A percentile compares a stretch with the other conserved stretches of the same genome.
These are phyloP conservation scores for Misgurnus mizolepis DNA, from an alignment of 2,113 vertebrate species.

Conservation along the genomic window DNA sequence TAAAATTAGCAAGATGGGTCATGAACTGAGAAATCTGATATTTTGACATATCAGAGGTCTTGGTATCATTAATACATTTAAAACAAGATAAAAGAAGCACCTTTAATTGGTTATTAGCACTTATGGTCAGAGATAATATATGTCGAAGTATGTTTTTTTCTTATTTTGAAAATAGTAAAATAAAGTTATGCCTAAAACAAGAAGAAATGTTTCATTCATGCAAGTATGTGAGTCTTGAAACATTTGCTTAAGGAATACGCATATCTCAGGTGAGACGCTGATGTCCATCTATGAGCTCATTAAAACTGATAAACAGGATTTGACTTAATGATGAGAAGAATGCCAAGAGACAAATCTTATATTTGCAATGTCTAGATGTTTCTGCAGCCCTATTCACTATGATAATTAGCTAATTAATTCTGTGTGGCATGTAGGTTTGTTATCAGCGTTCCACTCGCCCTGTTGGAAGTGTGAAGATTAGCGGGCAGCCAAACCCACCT, in stretches of 20 bases:
- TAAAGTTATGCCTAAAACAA: no score
- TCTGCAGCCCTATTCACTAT: neutral
- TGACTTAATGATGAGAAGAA: slow-evolving; percentile 21
- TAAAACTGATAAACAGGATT: slow-evolving; percentile 25
- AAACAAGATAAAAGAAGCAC: no score
- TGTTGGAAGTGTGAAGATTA: slow-evolving; percentile 11
- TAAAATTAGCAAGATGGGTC: no score
- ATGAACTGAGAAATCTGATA: no score
- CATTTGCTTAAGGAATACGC: neutral
- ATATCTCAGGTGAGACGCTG: neutral
- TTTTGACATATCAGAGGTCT: no score
- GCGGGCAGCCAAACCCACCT: slow-evolving; percentile 17
- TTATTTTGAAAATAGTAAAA: no score
- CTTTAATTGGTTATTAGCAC: no score
- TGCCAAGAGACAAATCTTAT: slow-evolving; percentile 20
- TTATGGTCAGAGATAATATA: no score
- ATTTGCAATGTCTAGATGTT: slow-evolving; percentile 14
- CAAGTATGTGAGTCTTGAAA: neutral
- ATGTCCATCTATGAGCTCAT: slow-evolving; percentile 1
- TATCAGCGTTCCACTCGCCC: slow-evolving; percentile 19
- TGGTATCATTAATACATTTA: no score
- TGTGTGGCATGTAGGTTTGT: slow-evolving; percentile 31
- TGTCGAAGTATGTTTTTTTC: no score
- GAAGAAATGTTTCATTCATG: no score
- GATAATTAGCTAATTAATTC: slow-evolving; percentile 32